phyloP scores from a whole-genome alignment of 2,888 invertebrate genomes.

The Eristalinus sepulchralis region DNA sequence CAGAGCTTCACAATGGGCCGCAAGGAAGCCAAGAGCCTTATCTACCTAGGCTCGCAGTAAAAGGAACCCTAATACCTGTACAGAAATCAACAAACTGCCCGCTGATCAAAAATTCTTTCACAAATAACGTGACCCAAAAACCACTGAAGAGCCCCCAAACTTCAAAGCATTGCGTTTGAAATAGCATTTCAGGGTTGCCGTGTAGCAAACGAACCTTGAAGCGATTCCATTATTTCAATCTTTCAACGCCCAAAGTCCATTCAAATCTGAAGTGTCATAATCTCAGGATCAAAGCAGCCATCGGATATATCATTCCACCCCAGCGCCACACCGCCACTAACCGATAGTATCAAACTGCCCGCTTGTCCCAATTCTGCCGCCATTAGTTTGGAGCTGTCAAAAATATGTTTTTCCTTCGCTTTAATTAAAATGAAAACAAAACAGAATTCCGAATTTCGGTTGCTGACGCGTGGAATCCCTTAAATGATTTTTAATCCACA shows the following conservation, averaged over 20 bases:
- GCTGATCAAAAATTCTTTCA: too few relatives aligned
- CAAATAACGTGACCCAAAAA: background rate
- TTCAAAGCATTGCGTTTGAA: background rate
- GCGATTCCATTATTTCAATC: background rate
- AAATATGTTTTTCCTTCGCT: background rate
- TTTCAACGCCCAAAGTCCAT: background rate
- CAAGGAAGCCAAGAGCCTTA: too few relatives aligned
- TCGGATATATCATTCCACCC: background rate
- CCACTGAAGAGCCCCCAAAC: background rate
- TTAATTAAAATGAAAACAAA: constrained; percentile 14
- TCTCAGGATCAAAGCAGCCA: background rate
- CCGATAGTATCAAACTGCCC: background rate
- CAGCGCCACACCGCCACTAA: background rate
- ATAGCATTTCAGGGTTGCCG: background rate
- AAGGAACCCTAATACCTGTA: too few relatives aligned
- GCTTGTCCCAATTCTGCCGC: background rate
- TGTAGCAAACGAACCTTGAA: background rate
- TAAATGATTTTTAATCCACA: constrained; percentile 51
- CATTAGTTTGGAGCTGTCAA: constrained; percentile 20
- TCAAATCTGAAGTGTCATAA: background rate
- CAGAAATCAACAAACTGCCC: too few relatives aligned
- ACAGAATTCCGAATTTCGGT: background rate
- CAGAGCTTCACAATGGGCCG: too few relatives aligned
- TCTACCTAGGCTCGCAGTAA: too few relatives aligned
- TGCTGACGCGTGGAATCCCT: constrained; percentile 13